phyloP scores from a whole-genome alignment of 2,113 vertebrate genomes.

The Tiliqua scincoides region DNA sequence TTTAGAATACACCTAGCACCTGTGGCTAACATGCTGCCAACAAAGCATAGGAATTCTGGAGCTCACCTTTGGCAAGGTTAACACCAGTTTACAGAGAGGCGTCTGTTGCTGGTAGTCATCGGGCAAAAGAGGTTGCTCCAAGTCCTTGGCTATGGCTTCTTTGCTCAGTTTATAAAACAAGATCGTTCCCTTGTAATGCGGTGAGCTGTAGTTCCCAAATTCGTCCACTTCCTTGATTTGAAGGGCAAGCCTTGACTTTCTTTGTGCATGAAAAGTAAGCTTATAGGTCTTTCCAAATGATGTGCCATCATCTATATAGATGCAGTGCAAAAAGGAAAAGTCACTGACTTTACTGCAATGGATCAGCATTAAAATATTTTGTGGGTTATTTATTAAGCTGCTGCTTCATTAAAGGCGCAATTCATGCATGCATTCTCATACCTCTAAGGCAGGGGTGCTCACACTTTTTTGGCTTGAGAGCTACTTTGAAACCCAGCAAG shows the following conservation, averaged over 20 bases:
- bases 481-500: no score
- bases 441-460: no score
- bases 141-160: slow-evolving; percentile 69
- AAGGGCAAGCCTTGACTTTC: slow-evolving; percentile 76
- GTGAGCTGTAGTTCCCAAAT: slow-evolving; percentile 87
- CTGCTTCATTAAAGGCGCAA: not conserved
- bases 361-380: not conserved
- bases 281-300: slow-evolving; percentile 68
- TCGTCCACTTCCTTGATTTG: slow-evolving; percentile 84
- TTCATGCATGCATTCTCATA: not conserved
- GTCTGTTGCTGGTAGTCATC: slow-evolving; percentile 63
- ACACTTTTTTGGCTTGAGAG: no score
- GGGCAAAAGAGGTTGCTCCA: slow-evolving; percentile 46
- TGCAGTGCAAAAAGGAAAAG: slow-evolving; percentile 6
- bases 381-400: not conserved
- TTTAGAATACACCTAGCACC: not conserved
- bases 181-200: slow-evolving; percentile 86
- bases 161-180: slow-evolving; percentile 80
- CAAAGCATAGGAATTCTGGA: not conserved
- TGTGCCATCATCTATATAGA: slow-evolving; percentile 66
- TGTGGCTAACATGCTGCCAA: not conserved
- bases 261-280: slow-evolving; percentile 87
- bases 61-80: slow-evolving; percentile 86
- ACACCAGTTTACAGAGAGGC: slow-evolving; percentile 81
- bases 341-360: not conserved